Conservation (phyloP, 92 coral and sea anemone species). For the Pocillopora meandrina region DNA sequence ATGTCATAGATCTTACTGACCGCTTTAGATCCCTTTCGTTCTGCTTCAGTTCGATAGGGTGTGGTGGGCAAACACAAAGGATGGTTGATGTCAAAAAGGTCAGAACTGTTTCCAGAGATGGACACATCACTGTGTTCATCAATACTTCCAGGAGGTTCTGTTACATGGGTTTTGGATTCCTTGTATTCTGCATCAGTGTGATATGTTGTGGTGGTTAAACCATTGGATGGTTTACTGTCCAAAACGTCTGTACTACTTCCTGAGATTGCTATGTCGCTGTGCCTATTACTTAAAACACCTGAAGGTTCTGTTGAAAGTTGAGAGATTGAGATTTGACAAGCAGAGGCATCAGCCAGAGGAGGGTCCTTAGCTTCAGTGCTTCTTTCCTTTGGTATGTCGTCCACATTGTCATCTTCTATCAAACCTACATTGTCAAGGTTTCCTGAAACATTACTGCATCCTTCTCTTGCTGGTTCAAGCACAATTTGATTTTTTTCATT, state of each 20-base stretch:
- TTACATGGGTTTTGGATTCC: no score
- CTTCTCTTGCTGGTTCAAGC: not conserved
- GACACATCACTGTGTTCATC: not conserved
- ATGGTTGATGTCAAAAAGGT: not conserved
- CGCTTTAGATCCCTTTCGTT: slow-evolving; percentile 57
- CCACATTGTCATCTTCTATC: not conserved
- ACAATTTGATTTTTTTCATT: not conserved
- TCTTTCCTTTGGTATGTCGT: not conserved
- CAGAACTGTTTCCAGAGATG: not conserved
- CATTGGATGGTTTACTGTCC: no score
- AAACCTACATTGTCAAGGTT: not conserved
- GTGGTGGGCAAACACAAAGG: not conserved
- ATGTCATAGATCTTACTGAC: slow-evolving; percentile 59
- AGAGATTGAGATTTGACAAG: not conserved
- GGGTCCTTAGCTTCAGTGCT: not conserved
- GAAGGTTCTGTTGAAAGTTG: not conserved
- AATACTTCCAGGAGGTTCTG: not conserved
- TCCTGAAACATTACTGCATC: not conserved
- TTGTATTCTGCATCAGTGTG: no score
- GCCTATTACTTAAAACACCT: no score
- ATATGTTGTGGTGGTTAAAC: no score
- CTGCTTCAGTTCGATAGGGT: slow-evolving; percentile 51
- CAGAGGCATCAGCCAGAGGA: not conserved
- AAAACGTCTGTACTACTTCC: no score
- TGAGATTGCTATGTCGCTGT: no score